Conservation (phyloP, 2,113 vertebrate species). For the Myotis brandtii region DNA sequence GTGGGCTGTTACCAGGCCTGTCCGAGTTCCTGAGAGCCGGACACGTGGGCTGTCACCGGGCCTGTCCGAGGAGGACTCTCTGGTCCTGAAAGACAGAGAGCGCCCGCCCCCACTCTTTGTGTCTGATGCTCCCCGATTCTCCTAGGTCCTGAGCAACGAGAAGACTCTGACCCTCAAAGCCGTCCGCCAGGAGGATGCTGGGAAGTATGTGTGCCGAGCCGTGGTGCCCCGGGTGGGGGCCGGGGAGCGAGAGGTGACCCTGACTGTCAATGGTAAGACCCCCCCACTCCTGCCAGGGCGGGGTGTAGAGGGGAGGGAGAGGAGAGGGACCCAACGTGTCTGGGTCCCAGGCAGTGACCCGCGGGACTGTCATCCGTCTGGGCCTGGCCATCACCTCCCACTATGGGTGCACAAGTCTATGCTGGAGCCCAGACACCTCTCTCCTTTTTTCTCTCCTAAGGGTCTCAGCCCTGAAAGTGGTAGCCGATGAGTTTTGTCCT, state of each 20-base stretch:
- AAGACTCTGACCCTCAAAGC: constrained; percentile 95
- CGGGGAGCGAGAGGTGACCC: constrained; percentile 95
- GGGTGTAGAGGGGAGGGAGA: no score
- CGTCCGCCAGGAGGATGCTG: constrained; percentile 96
- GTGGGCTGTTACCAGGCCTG: neutral
- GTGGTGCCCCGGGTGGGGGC: constrained; percentile 97
- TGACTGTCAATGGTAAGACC: constrained; percentile 96
- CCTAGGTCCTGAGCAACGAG: constrained; percentile 97
- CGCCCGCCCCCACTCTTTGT: accelerated
- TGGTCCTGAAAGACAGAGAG: neutral
- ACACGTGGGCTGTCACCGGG: accelerated
- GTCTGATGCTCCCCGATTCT: neutral
- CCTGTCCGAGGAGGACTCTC: neutral
- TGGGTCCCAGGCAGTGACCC: neutral
- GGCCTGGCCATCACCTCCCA: neutral
- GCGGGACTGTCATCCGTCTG: neutral
- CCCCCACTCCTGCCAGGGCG: neutral
- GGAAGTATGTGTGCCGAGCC: constrained; percentile 96
- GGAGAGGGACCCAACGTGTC: neutral
- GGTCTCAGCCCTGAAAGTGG: neutral
- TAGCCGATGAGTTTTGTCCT: neutral
- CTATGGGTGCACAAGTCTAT: accelerated
- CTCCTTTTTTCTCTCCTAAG: neutral
- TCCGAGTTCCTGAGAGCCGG: neutral
- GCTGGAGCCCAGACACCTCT: no score